Evolutionary conservation across 2,797 vertebrate species (phyloP).

Genomic region (Leucoraja ocellata): DNA sequence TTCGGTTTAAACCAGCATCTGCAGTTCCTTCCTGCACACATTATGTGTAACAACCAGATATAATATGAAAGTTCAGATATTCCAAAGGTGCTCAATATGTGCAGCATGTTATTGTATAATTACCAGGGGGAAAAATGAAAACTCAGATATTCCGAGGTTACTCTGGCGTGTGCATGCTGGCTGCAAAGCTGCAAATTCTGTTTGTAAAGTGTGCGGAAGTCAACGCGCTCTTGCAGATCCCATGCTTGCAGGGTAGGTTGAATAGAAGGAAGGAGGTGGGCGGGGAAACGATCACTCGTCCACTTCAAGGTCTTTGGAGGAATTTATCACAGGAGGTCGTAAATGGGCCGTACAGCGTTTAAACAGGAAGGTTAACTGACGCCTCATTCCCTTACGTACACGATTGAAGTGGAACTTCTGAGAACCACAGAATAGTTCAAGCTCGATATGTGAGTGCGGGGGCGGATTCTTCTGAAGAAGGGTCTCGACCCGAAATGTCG

Average conservation of each 20-base stretch:
- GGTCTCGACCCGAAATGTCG: too few species aligned
- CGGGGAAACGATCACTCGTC: neutral
- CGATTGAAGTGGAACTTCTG: neutral
- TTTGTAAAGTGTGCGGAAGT: neutral
- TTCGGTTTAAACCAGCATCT: too few species aligned
- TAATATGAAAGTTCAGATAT: too few species aligned
- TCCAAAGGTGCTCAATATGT: too few species aligned
- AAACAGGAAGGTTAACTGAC: neutral
- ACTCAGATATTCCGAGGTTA: neutral
- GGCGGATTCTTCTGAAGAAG: neutral
- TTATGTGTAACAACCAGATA: too few species aligned
- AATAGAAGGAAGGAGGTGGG: too few species aligned
- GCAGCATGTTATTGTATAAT: neutral
- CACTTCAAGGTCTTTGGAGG: neutral
- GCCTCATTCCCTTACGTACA: neutral
- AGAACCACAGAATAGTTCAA: neutral
- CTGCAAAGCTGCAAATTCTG: neutral
- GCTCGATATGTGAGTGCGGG: neutral
- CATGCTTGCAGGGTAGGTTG: neutral
- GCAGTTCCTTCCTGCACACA: too few species aligned
- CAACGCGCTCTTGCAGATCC: neutral
- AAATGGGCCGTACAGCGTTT: neutral
- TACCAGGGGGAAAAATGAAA: neutral
- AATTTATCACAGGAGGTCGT: neutral
- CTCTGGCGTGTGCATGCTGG: neutral